These are phyloP conservation scores for Eucidaris tribuloides DNA, from an alignment of 35 echinoderm and acorn worm species.

Conservation along the genomic window DNA sequence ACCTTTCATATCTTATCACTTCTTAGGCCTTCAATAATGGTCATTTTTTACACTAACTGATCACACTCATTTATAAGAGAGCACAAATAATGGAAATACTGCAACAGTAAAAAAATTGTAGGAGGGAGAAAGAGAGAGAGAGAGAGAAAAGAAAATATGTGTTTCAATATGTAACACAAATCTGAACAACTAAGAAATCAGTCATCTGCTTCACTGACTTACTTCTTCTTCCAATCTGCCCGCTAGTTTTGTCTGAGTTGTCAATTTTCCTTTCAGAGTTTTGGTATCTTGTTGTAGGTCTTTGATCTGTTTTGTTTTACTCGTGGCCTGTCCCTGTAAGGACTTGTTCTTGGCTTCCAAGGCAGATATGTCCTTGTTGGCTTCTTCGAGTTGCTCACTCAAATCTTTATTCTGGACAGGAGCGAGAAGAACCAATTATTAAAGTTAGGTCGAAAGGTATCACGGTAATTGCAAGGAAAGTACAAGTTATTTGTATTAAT, in stretches of 20 bases:
- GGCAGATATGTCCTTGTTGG: slow-evolving; percentile 5
- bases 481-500: no score
- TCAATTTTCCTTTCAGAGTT: slow-evolving; percentile 66
- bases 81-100: neutral
- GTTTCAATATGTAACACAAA: neutral
- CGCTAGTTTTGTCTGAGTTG: slow-evolving; percentile 50
- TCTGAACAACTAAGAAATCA: neutral
- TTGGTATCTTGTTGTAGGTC: slow-evolving; percentile 82
- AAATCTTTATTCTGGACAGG: slow-evolving; percentile 44
- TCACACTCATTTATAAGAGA: neutral
- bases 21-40: no score
- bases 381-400: slow-evolving; percentile 7
- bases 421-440: no score
- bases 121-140: neutral
- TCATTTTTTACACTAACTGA: neutral
- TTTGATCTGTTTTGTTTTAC: slow-evolving; percentile 82
- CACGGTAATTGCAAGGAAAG: no score
- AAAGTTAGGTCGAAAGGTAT: no score
- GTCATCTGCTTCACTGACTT: neutral
- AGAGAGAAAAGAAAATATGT: neutral
- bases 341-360: slow-evolving; percentile 78
- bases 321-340: slow-evolving; percentile 60
- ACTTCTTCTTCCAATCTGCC: slow-evolving; percentile 53
- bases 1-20: no score
- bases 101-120: neutral